Percentiles rank a stretch among this genome's conserved stretches.
phyloP scores from a whole-genome alignment of 2,797 vertebrate species.

The Myiotriccus ornatus region DNA sequence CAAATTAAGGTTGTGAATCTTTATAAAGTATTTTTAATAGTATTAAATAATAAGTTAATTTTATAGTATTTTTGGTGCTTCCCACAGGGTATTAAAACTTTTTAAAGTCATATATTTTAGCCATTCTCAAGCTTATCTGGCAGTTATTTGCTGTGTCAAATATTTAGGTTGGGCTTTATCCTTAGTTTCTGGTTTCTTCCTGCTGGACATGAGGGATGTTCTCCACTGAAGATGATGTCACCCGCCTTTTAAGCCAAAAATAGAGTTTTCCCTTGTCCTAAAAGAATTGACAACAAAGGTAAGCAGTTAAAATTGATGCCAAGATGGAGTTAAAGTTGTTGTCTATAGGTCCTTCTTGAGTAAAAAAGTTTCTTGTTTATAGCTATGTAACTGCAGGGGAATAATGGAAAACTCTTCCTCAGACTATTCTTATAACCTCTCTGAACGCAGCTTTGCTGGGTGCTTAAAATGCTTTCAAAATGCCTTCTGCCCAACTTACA shows the following conservation, averaged over 20 bases:
- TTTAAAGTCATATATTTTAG: rapidly evolving
- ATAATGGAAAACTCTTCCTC: not conserved
- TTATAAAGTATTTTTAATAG: not conserved
- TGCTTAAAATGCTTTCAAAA: conserved; percentile 34
- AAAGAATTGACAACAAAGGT: not conserved
- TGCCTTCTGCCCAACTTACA: not conserved
- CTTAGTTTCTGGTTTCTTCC: not conserved
- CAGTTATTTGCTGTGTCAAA: not conserved
- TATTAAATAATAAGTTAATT: no score
- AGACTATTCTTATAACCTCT: not conserved
- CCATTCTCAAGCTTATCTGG: not conserved
- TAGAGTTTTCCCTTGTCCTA: not conserved
- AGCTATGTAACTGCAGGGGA: not conserved
- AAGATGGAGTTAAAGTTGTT: not conserved
- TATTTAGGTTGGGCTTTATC: not conserved
- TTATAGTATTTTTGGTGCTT: not conserved
- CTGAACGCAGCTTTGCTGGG: conserved; percentile 41
- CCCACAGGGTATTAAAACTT: not conserved
- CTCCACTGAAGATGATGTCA: not conserved
- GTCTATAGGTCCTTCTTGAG: not conserved
- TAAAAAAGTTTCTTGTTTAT: not conserved
- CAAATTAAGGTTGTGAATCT: not conserved
- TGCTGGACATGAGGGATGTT: not conserved
- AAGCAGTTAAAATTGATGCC: not conserved
- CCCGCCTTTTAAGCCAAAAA: not conserved